Conservation (phyloP, 1,140 invertebrate genomes). For the Dinothrombium tinctorium region DNA sequence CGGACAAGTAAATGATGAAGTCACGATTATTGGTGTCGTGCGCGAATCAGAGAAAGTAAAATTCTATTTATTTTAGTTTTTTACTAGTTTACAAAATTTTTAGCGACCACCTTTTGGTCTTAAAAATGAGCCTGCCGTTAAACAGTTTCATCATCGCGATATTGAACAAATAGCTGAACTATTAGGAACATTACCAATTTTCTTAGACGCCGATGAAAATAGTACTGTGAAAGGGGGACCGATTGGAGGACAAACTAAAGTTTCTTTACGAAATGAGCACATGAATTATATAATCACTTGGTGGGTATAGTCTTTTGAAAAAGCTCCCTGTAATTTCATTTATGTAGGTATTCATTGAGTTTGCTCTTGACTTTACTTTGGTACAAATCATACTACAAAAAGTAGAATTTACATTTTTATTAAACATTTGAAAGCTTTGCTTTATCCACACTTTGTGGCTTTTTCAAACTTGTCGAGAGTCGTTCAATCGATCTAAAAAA, state of each 20-base stretch:
- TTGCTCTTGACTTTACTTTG: no score
- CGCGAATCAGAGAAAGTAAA: slow-evolving; percentile 1
- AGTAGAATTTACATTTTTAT: no score
- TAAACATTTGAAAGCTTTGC: no score
- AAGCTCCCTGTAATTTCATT: no score
- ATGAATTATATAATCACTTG: slow-evolving; percentile 75
- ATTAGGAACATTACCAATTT: slow-evolving; percentile 46
- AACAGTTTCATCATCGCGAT: slow-evolving; percentile 32
- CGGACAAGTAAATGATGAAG: slow-evolving; percentile 3
- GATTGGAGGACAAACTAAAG: slow-evolving; percentile 65
- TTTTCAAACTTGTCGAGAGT: no score
- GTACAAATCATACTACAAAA: no score
- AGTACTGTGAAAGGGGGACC: slow-evolving; percentile 36
- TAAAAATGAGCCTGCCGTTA: background rate
- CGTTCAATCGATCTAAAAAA: no score
- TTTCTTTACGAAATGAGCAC: slow-evolving; percentile 72
- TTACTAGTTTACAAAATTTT: no score
- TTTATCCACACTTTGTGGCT: no score
- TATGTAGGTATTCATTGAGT: no score
- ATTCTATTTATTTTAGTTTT: background rate
- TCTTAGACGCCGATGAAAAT: slow-evolving; percentile 40
- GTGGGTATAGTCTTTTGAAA: no score
- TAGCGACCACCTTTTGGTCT: background rate
- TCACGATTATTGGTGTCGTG: slow-evolving; percentile 1
- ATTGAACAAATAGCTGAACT: slow-evolving; percentile 44